Evolutionary conservation across 2,113 vertebrate genomes (phyloP).

Genomic region (Chloropsis hardwickii): DNA sequence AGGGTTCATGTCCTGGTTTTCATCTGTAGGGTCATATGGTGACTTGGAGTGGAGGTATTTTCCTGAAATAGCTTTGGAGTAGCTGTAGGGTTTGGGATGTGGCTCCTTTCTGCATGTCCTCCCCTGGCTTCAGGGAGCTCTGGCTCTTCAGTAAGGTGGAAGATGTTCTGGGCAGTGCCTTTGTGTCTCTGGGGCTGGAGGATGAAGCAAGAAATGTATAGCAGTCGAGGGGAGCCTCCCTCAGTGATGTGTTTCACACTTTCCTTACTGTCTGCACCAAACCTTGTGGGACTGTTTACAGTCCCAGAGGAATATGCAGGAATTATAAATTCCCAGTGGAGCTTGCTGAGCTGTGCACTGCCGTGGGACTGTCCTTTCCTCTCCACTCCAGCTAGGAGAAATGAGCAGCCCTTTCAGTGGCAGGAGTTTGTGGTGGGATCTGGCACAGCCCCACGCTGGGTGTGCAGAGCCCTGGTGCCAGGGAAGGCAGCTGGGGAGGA

Average conservation of each 20-base stretch:
- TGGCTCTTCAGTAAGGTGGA: background rate
- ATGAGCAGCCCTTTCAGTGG: background rate
- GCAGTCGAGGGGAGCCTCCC: background rate
- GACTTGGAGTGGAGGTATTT: background rate
- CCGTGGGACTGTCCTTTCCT: background rate
- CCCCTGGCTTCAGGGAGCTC: background rate
- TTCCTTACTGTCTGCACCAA: background rate
- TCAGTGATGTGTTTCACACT: background rate
- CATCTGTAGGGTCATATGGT: background rate
- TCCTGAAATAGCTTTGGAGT: background rate
- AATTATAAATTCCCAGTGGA: background rate
- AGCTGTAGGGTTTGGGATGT: background rate
- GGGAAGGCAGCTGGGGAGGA: background rate
- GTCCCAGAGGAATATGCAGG: background rate
- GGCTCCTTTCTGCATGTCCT: background rate
- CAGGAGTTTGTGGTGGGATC: background rate
- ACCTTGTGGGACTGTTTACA: background rate
- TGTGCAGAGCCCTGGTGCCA: background rate
- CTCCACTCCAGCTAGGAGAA: background rate
- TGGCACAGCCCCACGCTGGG: accelerated
- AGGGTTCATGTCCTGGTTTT: background rate
- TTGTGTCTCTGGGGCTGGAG: background rate
- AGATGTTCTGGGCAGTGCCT: background rate
- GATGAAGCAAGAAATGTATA: background rate
- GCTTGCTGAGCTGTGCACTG: background rate